Base-by-base conservation (phyloP, 1,140 invertebrate genomes). In the Hormaphis cornu region DNA sequence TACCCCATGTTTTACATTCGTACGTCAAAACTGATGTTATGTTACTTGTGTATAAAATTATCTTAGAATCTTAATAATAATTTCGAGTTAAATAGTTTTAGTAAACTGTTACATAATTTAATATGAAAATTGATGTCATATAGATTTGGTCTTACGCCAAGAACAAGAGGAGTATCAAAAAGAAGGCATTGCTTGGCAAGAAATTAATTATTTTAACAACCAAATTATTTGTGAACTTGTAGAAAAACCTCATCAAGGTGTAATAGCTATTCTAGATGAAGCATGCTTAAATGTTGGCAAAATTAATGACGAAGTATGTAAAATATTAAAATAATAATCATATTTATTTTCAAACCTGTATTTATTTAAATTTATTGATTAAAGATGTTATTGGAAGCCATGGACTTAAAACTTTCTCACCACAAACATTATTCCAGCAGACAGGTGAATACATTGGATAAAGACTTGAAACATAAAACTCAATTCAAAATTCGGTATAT, bases 131-230 rank as follows among this genome's bases (percentile, higher is more conserved):
- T 40, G 5, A 20, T 63, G 20, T 63, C 12, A 77, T 77, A 16
- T 74, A 90, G 93, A 97, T 78, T 80, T 97, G 77, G 94, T 97
- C 9, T 79, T 97, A 46, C 95, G 95, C 76, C 93, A 96, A 79
- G 93, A 97, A 77, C 94, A 97, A 76, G 93, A 97, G 78, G 95
- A 97, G 76, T 97, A 97, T 75, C 83, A 86, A 72, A 84, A 85
- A 30, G 95, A 97, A 80, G 93, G 93, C 46, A 96, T 97, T 74
- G 86, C 88, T 70, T 97, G 93, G 91, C 84, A 90, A 71, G 88
- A 88, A 72, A 85, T 97, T 71, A 85, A 94, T 48, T 97, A 94
- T 79, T 96, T 96, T 78, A 95, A 85, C 83, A 97, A 89, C 84
- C 91, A 89, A 82, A 86, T 90, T 79, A 96, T 97, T 76, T 96